phyloP scores from a whole-genome alignment of 2,888 invertebrate species.

The Eurois occulta region DNA sequence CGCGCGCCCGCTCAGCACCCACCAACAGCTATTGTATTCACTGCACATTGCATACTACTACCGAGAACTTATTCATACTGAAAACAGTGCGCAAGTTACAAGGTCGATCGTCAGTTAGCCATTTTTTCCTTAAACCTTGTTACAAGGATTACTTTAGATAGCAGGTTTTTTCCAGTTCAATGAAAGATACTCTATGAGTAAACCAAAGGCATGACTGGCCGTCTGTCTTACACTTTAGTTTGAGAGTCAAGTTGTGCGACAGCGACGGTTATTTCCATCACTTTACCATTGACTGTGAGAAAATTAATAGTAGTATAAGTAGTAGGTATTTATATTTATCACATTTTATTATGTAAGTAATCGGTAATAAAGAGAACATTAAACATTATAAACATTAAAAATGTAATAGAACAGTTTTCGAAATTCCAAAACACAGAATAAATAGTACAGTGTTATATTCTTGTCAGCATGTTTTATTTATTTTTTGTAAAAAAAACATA shows the following conservation, averaged over 20 bases:
- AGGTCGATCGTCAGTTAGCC: neutral
- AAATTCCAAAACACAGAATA: no score
- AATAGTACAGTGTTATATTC: neutral
- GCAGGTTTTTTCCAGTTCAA: neutral
- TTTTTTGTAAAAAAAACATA: neutral
- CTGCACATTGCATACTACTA: conserved; percentile 26
- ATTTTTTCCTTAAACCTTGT: neutral
- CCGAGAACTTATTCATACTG: conserved; percentile 25
- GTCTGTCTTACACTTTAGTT: neutral
- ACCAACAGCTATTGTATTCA: conserved; percentile 43
- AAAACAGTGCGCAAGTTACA: conserved; percentile 25
- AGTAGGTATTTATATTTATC: no score
- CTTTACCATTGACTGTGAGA: no score
- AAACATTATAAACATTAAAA: no score
- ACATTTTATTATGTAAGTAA: no score
- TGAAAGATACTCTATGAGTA: neutral
- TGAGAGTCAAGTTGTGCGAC: no score
- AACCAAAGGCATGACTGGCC: neutral
- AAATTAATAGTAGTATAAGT: no score
- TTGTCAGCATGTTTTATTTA: neutral
- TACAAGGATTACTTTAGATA: neutral
- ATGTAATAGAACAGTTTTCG: neutral
- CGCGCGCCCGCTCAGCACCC: conserved; percentile 22
- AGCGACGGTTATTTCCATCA: no score
- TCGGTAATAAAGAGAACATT: no score